Evolutionary conservation across 1,140 invertebrate species (phyloP).

Genomic region (Sogatella furcifera): DNA sequence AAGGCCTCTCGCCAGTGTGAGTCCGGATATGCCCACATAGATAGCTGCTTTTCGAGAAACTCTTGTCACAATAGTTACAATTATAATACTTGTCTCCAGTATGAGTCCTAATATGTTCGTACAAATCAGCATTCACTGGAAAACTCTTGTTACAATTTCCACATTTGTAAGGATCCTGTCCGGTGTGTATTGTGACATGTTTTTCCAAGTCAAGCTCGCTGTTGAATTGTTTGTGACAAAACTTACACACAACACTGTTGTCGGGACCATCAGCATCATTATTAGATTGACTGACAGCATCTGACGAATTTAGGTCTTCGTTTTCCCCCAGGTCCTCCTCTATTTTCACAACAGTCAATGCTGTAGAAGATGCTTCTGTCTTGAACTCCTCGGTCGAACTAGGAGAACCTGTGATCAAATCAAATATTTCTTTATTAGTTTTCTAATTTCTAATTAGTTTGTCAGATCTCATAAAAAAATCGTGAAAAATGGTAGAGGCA

Average conservation of each 20-base stretch:
- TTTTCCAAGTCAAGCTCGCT: slow-evolving; percentile 42
- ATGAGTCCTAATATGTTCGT: slow-evolving; percentile 55
- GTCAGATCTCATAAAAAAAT: no score
- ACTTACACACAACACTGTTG: slow-evolving; percentile 43
- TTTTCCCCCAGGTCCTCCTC: no score
- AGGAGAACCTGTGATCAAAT: no score
- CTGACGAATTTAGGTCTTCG: no score
- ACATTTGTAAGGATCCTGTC: slow-evolving; percentile 10
- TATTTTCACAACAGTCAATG: no score
- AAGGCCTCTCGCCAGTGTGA: slow-evolving; percentile 47
- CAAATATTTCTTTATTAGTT: no score
- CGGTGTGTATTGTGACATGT: slow-evolving; percentile 8
- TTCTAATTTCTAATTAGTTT: no score
- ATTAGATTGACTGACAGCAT: no score
- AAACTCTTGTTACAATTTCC: neutral
- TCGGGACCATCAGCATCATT: no score
- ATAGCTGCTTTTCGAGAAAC: neutral
- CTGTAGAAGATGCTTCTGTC: no score
- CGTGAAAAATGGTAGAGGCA: no score
- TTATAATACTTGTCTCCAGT: slow-evolving; percentile 60
- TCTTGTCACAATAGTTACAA: slow-evolving; percentile 1
- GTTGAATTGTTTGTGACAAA: slow-evolving; percentile 50
- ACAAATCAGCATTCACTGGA: slow-evolving; percentile 27
- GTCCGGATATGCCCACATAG: slow-evolving; percentile 36
- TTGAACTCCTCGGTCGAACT: no score